Evolutionary conservation across 2,888 invertebrate genomes (phyloP).

Genomic region (Trichogramma evanescens): DNA sequence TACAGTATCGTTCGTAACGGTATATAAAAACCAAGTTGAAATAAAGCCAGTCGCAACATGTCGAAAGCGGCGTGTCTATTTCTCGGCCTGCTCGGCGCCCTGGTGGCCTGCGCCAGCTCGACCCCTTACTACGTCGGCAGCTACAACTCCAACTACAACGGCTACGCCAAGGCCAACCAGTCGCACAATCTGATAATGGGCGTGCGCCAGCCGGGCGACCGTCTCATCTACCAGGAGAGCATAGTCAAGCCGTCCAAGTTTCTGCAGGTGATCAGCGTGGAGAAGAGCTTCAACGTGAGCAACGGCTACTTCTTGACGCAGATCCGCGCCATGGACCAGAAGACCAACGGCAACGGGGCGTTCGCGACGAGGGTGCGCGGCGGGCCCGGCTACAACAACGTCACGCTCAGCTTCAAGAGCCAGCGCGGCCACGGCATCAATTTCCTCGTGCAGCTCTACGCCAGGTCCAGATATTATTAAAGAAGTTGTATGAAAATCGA

Average conservation of each 20-base stretch:
- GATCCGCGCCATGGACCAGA: conserved; percentile 44
- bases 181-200: conserved; percentile 34
- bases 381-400: conserved; percentile 42
- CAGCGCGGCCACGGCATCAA: conserved; percentile 46
- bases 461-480: conserved; percentile 6
- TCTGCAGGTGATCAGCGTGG: conserved; percentile 27
- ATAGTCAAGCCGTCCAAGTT: conserved; percentile 32
- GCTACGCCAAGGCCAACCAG: not conserved
- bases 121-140: not conserved
- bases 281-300: conserved; percentile 27
- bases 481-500: too few species aligned
- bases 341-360: conserved; percentile 48
- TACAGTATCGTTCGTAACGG: too few species aligned
- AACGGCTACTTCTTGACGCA: conserved; percentile 37
- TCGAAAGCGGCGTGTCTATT: too few species aligned
- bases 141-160: not conserved
- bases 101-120: conserved; percentile 5
- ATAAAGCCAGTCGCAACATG: too few species aligned
- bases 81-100: not conserved
- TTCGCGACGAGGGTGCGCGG: conserved; percentile 41
- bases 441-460: conserved; percentile 47
- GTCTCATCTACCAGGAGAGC: conserved; percentile 22
- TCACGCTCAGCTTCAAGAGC: conserved; percentile 47
- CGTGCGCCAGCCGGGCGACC: conserved; percentile 28
- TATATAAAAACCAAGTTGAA: too few species aligned